These are phyloP conservation scores for Limnephilus marmoratus DNA, from an alignment of 2,888 invertebrate species.

Conservation along the genomic window DNA sequence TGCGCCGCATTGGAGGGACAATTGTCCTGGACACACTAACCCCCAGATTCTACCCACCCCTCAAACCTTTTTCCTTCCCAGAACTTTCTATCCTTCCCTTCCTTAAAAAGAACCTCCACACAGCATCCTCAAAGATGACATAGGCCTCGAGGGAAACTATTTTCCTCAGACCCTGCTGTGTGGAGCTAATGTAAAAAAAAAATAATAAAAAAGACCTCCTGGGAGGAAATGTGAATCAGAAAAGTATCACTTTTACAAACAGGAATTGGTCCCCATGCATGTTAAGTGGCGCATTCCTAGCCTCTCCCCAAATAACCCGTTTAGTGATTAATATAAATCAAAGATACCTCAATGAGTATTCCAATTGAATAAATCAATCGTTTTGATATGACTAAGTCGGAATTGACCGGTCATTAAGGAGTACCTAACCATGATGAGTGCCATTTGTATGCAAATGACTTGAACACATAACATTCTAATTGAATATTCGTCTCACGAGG, in stretches of 20 bases:
- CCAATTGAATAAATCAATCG: background rate
- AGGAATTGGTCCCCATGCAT: background rate
- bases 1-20: too few species aligned
- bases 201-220: too few species aligned
- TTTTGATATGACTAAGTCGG: background rate
- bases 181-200: too few species aligned
- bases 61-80: too few species aligned
- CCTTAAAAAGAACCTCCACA: too few species aligned
- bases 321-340: background rate
- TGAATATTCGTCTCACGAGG: background rate
- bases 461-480: background rate
- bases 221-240: background rate
- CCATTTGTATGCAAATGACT: background rate
- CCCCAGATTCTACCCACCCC: too few species aligned
- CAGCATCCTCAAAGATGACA: too few species aligned
- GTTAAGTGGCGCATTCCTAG: background rate
- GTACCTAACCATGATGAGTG: background rate
- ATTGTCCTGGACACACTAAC: too few species aligned
- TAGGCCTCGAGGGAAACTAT: too few species aligned
- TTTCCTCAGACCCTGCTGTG: too few species aligned
- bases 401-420: background rate
- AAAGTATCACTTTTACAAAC: background rate
- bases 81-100: too few species aligned
- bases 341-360: background rate
- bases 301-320: background rate